Conservation (phyloP, 2,113 vertebrate species). For the Cyanistes caeruleus region DNA sequence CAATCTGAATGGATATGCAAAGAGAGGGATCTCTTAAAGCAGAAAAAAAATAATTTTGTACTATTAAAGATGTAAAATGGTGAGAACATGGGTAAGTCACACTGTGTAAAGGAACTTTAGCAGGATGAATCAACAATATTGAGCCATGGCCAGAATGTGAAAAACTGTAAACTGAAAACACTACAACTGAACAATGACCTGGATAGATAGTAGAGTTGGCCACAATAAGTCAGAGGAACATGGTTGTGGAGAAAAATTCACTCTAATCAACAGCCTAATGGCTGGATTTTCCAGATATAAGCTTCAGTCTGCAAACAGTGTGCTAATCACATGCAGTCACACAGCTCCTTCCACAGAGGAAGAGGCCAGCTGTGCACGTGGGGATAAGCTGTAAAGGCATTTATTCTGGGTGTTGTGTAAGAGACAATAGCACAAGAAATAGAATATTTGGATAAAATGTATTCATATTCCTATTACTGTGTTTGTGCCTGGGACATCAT, state of each 20-base stretch:
- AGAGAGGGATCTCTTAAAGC: neutral
- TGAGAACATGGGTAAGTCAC: neutral
- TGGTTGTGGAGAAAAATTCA: neutral
- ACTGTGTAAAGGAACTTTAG: neutral
- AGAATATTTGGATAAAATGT: neutral
- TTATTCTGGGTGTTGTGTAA: neutral
- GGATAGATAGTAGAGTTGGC: neutral
- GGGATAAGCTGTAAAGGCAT: neutral
- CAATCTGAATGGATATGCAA: neutral
- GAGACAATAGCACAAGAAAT: neutral
- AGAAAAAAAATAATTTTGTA: neutral
- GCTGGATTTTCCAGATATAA: neutral
- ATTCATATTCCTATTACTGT: neutral
- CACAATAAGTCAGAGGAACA: neutral
- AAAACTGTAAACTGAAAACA: neutral
- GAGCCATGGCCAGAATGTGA: neutral
- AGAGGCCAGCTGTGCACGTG: neutral
- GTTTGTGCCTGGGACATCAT: neutral
- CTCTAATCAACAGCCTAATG: neutral
- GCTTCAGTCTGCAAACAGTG: neutral
- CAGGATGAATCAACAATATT: neutral
- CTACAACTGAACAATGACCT: neutral
- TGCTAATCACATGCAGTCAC: neutral
- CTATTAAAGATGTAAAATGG: neutral
- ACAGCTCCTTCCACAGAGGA: neutral